Evolutionary conservation across 2,888 invertebrate genomes (phyloP), one percentile per base, ranked within the genome.

Genomic region (Boloria euphrosyne): DNA sequence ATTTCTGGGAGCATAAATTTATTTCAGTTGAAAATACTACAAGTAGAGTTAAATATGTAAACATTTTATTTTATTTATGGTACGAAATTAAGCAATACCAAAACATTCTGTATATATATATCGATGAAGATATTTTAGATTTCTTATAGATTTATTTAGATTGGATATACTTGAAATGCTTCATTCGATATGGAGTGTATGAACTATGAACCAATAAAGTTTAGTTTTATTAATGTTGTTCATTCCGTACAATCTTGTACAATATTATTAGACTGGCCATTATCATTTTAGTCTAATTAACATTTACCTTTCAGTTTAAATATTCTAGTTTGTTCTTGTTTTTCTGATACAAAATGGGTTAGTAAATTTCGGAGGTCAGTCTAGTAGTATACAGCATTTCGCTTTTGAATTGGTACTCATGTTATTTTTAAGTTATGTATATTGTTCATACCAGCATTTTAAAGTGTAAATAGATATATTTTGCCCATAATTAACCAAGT

Each of bases 391-490:
- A 71, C 67, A 73, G 73, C 73, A 65, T 74, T 75, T 72, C 75
- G 73, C 71, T 73, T 71, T 80, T 80, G 78, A 81, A 83, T 82
- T 80, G 80, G 81, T 87, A 89, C 88, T 89, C 86, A 83, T 85
- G 82, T 76, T 83, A 83, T 85, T 84, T 68, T 83, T 88, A 87
- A 86, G 85, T 65, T 65, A 68, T 70, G 80, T 84, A 82, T 85
- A 86, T 86, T 87, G 89, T 90, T 89, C 85, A 87, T 89, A 88
- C 83, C 87, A 86, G 86, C 88, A 89, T 89, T 89, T 89, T 86
- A 83, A 86, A 84, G 82, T 92, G 91, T 90, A 91, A 90, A 91
- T 91, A 91, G 84, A 89, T 90, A 90, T 91, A 92, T 92, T 92
- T 92, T 92, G 89, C 89, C 90, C 89, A 88, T 89, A 90, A 85